Base-by-base conservation (phyloP, 2,888 invertebrate species). In the Euphydryas editha region DNA sequence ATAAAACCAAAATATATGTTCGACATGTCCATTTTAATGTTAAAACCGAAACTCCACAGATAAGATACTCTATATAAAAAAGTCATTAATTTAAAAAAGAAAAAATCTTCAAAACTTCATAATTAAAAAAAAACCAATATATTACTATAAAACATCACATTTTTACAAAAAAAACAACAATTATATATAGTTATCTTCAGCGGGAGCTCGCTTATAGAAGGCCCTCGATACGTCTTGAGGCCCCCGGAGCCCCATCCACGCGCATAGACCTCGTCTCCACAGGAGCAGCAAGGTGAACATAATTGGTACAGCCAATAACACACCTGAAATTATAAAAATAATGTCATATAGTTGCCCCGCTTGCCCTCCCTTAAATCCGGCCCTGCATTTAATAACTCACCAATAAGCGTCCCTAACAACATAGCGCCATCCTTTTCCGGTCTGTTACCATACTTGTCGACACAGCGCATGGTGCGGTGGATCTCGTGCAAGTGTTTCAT, bases 341-440 rank as follows among this genome's bases (percentile, higher is more conserved):
- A n/a, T n/a, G n/a, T n/a, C n/a, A n/a, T n/a, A n/a, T n/a, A n/a
- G n/a, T n/a, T n/a, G n/a, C n/a, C n/a, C n/a, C n/a, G n/a, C n/a
- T n/a, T n/a, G n/a, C n/a, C n/a, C n/a, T n/a, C n/a, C n/a, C n/a
- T n/a, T n/a, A n/a, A n/a, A n/a, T 8, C 37, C 37, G 13, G 11
- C 15, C 1, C 39, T 7, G 17, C 20, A 13, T 5, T 20, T 10
- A 20, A 3, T 13, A 11, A 20, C 47, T 13, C 20, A 21, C 95
- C 96, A 59, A 96, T 94, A 8, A 96, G 86, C 1, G 96, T 85
- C 0, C 95, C 95, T 0, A 97, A 90, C 24, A 97, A 88, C 36
- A 97, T 88, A 6, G 94, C 92, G 0, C 95, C 96, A 73, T 96
- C 96, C 39, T 87, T 93, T 80, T 95, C 95, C 0, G 96, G 95